phyloP scores from a whole-genome alignment of 2,797 vertebrate genomes.

The Cyclopterus lumpus region DNA sequence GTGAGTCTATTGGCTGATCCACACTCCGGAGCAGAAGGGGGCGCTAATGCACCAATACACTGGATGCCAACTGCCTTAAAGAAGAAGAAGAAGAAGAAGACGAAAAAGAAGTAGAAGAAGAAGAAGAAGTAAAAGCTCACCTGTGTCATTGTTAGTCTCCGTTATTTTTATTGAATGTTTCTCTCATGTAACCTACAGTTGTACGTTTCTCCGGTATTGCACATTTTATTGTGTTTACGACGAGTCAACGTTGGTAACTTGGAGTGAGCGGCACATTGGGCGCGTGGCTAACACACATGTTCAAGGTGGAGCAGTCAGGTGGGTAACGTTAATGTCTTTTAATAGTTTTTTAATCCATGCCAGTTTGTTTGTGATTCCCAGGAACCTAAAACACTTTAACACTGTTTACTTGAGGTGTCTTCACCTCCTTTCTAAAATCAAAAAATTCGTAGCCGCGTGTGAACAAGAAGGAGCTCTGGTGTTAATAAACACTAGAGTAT shows the following conservation, averaged over 20 bases:
- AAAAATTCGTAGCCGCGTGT: too few species aligned
- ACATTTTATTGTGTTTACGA: background rate
- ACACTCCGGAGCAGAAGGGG: background rate
- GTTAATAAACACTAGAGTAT: too few species aligned
- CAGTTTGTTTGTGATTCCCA: too few species aligned
- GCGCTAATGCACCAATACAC: background rate
- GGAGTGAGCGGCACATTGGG: background rate
- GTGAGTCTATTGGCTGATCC: background rate
- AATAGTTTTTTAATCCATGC: too few species aligned
- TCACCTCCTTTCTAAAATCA: too few species aligned
- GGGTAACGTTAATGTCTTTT: too few species aligned
- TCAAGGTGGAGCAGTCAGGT: background rate
- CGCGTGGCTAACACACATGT: background rate
- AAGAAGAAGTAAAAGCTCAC: too few species aligned
- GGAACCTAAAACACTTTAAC: too few species aligned
- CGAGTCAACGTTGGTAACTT: background rate
- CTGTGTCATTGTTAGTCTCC: rapidly evolving
- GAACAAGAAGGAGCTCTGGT: too few species aligned
- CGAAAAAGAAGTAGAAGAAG: too few species aligned
- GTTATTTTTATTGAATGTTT: background rate
- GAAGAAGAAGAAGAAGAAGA: background rate
- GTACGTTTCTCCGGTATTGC: conserved; percentile 12
- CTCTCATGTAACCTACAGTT: background rate
- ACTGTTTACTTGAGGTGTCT: too few species aligned
- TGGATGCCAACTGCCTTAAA: background rate